These are phyloP conservation scores for Caenorhabditis imperialis DNA, from an alignment of 2,888 invertebrate genomes.

Conservation along the genomic window DNA sequence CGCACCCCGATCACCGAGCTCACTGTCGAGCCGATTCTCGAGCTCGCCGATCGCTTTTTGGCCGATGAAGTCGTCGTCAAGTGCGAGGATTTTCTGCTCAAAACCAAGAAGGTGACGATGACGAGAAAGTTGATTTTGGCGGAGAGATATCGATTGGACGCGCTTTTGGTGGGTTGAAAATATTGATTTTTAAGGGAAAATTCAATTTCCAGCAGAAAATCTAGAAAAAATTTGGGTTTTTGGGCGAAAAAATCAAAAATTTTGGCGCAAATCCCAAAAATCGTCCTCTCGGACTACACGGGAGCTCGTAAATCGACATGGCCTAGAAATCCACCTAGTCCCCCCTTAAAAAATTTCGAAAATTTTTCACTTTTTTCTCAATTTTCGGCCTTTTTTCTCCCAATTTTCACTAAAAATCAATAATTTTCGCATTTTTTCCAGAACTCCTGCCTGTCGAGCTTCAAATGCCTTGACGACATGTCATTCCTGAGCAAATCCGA, in stretches of 20 bases:
- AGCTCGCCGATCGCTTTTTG: slow-evolving; percentile 26
- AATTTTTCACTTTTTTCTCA: too few species aligned
- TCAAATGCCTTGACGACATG: slow-evolving; percentile 5
- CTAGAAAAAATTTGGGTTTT: too few species aligned
- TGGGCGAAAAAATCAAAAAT: too few species aligned
- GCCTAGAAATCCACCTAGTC: too few species aligned
- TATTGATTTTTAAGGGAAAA: too few species aligned
- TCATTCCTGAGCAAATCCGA: slow-evolving; percentile 5
- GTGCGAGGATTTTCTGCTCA: slow-evolving; percentile 31
- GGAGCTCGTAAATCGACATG: too few species aligned
- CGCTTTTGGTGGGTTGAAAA: slow-evolving; percentile 4
- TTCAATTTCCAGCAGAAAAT: too few species aligned
- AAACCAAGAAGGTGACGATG: neutral
- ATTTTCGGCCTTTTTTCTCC: too few species aligned
- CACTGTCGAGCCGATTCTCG: slow-evolving; percentile 13
- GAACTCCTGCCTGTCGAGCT: slow-evolving; percentile 15
- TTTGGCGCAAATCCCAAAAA: too few species aligned
- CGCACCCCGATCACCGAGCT: neutral
- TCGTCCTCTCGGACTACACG: too few species aligned
- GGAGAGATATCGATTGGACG: slow-evolving; percentile 6
- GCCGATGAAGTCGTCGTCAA: slow-evolving; percentile 13
- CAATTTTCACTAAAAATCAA: neutral
- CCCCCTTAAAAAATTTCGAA: too few species aligned
- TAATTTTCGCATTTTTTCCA: slow-evolving; percentile 5
- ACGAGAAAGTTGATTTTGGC: slow-evolving; percentile 13